A percentile compares a stretch with the other conserved stretches of the same genome.
Conservation (phyloP, 2,888 invertebrate species). For the Lycocerus yunnanus region DNA sequence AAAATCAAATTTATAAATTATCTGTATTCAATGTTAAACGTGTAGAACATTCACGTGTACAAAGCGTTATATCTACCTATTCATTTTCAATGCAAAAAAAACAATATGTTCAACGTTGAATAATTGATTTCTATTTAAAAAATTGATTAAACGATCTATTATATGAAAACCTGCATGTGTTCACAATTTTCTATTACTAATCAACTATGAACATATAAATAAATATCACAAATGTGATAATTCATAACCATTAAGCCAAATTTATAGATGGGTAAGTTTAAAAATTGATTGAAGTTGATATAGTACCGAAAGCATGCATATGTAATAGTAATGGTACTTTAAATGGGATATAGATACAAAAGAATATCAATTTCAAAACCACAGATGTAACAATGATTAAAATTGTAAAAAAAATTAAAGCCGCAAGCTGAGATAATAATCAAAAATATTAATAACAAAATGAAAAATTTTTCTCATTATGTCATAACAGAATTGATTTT, state of each 20-base stretch:
- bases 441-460: slow-evolving; percentile 1
- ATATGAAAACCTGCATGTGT: neutral
- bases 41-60: slow-evolving; percentile 5
- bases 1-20: slow-evolving; percentile 28
- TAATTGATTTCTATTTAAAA: neutral
- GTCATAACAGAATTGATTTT: neutral
- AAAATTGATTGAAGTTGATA: neutral
- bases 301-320: neutral
- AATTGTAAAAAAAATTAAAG: slow-evolving; percentile 11
- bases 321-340: neutral
- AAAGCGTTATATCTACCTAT: neutral
- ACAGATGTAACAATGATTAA: slow-evolving; percentile 13
- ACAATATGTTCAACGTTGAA: neutral
- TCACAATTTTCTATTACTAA: slow-evolving; percentile 4
- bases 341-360: slow-evolving; percentile 9
- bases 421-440: slow-evolving; percentile 25
- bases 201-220: neutral
- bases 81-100: neutral
- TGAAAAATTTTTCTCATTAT: neutral
- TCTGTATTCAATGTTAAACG: slow-evolving; percentile 32
- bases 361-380: slow-evolving; percentile 22
- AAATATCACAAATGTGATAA: slow-evolving; percentile 7
- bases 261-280: neutral
- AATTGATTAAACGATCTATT: slow-evolving; percentile 3
- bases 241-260: slow-evolving; percentile 9